phyloP scores from a whole-genome alignment of 2,113 vertebrate species.

The Bujurquina vittata region DNA sequence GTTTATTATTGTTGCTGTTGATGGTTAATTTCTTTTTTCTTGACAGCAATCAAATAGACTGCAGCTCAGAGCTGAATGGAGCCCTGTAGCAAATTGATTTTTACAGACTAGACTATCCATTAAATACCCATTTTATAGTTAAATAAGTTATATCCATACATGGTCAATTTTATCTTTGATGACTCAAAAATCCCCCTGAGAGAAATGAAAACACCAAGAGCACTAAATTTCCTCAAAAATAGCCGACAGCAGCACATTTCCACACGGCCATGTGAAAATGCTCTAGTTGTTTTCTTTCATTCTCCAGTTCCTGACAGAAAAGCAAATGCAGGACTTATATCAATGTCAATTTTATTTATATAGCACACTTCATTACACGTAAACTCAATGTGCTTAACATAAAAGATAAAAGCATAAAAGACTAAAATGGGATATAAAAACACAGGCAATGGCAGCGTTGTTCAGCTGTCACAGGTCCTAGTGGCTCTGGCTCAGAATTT shows the following conservation, averaged over 20 bases:
- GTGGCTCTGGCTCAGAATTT: neutral
- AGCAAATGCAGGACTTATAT: constrained; percentile 3
- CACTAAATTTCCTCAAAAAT: neutral
- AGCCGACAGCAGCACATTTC: neutral
- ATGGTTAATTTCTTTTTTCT: neutral
- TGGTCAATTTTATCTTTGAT: constrained; percentile 8
- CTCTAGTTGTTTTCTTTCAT: neutral
- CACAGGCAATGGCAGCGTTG: constrained; percentile 2
- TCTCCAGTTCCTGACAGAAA: neutral
- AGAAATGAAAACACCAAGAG: constrained; percentile 13
- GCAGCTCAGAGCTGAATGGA: neutral
- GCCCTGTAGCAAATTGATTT: neutral
- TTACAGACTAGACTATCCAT: neutral
- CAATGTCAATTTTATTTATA: neutral
- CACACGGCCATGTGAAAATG: neutral
- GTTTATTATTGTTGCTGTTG: constrained; percentile 10
- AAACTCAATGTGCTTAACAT: neutral
- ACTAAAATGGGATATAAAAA: constrained; percentile 28
- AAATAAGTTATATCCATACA: neutral
- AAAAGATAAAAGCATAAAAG: no score
- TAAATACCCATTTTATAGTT: constrained; percentile 20
- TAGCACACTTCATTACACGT: neutral
- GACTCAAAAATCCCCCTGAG: constrained; percentile 15
- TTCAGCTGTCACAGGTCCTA: neutral
- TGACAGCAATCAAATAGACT: neutral